Base-by-base conservation (phyloP, 92 coral and sea anemone species). In the Porites divaricata region DNA sequence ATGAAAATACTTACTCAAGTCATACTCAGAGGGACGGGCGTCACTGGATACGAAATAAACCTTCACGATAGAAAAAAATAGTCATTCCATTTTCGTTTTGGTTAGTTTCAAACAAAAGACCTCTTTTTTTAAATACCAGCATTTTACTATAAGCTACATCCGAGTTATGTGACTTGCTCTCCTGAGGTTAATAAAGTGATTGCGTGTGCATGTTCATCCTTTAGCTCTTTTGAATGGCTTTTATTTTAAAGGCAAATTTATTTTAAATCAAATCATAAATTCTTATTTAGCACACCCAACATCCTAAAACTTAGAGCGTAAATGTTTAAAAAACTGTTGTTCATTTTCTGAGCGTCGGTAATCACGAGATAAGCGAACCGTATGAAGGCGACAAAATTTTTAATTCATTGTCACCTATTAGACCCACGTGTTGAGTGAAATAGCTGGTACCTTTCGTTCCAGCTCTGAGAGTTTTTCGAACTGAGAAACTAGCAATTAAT, bases 371-470 rank as follows among this genome's bases (percentile, higher is more conserved):
- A 17, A 71, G 24, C 24, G 23, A 71, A 12, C 58, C 24, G 50
- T 48, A 72, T 21, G 28, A 75, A 54, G 19, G 20, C 78, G 49
- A 53, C 63, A 52, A 53, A 74, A 22, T 10, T 13, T 4, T 75
- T 25, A 71, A 12, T 1, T 71, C 20, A 41, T 49, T 49, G 70
- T 51, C 81, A 63, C 70, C 41, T 45, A 25, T 77, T n/a, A 77
- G 20, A 35, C 41, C 81, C 81, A 77, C 81, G 81, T 77, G 81
- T 77, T 77, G 81, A 77, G 10, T 28, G 58, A 61, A 61, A 63
- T 5, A 28, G 41, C 48, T 59, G 45, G 62, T 65, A 14, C 16
- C n/a, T 6, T 11, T 74, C 14, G 21, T 6, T 74, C 62, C 62
- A 45, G 23, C n/a, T 21, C 8, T 63, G 56, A 15, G 58, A 16